These are phyloP conservation scores for Theretra japonica DNA, from an alignment of 2,888 invertebrate genomes.

Conservation along the genomic window DNA sequence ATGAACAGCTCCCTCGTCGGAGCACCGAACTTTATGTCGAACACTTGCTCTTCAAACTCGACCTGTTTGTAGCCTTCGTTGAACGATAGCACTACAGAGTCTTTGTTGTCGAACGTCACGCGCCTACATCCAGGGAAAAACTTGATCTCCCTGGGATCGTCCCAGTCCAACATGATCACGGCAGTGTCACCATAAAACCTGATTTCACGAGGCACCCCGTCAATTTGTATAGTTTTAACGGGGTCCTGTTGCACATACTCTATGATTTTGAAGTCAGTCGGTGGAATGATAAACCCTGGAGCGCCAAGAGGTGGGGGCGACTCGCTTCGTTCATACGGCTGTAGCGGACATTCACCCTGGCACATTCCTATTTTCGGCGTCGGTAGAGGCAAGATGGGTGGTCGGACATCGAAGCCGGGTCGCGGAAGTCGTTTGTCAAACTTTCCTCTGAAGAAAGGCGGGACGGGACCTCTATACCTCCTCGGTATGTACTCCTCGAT, in stretches of 20 bases:
- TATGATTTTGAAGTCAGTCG: conserved; percentile 67
- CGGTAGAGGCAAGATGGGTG: conserved; percentile 59
- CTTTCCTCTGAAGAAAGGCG: conserved; percentile 67
- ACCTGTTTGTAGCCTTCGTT: conserved; percentile 90
- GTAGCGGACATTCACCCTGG: conserved; percentile 69
- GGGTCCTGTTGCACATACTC: conserved; percentile 86
- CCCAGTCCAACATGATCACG: conserved; percentile 93
- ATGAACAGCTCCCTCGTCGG: conserved; percentile 96
- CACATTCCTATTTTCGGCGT: conserved; percentile 69
- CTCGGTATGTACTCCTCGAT: conserved; percentile 67
- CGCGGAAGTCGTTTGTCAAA: conserved; percentile 65
- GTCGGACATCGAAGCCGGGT: conserved; percentile 61
- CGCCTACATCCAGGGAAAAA: conserved; percentile 92
- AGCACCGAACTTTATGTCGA: conserved; percentile 94
- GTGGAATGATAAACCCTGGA: conserved; percentile 66
- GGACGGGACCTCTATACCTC: conserved; percentile 64
- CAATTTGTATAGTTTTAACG: conserved; percentile 92
- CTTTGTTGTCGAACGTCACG: conserved; percentile 91
- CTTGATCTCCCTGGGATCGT: conserved; percentile 93
- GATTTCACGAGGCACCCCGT: conserved; percentile 91
- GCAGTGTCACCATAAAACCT: conserved; percentile 94
- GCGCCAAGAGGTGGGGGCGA: conserved; percentile 74
- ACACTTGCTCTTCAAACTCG: conserved; percentile 88
- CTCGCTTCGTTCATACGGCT: conserved; percentile 63
- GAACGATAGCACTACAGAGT: conserved; percentile 86